Evolutionary conservation across 2,797 vertebrate species (phyloP).

Genomic region (Sarcophilus harrisii): DNA sequence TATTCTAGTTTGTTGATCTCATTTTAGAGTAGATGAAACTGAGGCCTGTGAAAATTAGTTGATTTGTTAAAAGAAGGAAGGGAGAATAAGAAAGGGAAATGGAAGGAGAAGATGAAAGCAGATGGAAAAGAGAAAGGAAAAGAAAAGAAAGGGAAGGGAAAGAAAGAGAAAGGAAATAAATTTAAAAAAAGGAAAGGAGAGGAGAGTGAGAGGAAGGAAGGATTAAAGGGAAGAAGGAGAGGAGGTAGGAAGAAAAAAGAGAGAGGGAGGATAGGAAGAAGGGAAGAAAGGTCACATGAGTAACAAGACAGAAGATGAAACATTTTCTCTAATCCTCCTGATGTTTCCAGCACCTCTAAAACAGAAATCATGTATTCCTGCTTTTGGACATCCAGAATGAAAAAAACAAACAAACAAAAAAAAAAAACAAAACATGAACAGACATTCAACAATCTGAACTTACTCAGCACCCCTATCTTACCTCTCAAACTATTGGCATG

Average conservation of each 20-base stretch:
- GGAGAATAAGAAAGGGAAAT: too few species aligned
- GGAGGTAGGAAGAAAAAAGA: too few species aligned
- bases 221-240: not conserved
- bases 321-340: not conserved
- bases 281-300: not conserved
- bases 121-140: too few species aligned
- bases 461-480: not conserved
- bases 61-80: not conserved
- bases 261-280: too few species aligned
- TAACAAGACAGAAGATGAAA: not conserved
- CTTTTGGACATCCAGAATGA: not conserved
- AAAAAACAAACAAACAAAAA: not conserved
- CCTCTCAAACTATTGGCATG: not conserved
- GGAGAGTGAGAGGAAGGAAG: fast-evolving
- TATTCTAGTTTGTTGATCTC: not conserved
- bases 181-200: too few species aligned
- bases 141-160: too few species aligned
- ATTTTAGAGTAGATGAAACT: not conserved
- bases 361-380: not conserved
- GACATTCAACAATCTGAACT: not conserved
- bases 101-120: too few species aligned
- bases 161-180: too few species aligned
- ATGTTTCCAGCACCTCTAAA: not conserved
- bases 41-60: not conserved
- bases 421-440: not conserved